Percentiles rank a stretch among this genome's conserved stretches.
Conservation (phyloP, 2,797 vertebrate species). For the Coracias cyanogaster region DNA sequence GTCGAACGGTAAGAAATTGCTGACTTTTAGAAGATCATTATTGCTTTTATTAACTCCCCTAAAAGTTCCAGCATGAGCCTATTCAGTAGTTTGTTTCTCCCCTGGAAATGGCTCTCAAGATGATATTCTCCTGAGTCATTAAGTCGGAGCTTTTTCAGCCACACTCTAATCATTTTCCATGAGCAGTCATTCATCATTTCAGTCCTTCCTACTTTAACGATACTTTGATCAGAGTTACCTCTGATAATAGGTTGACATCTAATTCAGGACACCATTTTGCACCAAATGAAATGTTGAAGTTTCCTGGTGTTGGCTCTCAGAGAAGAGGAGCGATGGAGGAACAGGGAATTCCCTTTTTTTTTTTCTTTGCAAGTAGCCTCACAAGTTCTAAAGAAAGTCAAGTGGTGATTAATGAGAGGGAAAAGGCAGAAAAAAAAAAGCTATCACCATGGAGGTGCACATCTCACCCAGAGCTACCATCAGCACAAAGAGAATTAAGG, state of each 20-base stretch:
- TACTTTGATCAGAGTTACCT: background rate
- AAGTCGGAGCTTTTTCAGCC: background rate
- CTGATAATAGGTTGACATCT: background rate
- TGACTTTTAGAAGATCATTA: conserved; percentile 14
- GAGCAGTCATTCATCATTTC: conserved; percentile 17
- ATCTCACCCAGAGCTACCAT: background rate
- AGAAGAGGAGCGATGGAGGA: background rate
- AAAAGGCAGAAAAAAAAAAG: background rate
- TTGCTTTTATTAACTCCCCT: conserved; percentile 41
- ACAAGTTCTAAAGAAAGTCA: background rate
- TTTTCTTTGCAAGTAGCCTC: background rate
- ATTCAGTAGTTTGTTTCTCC: background rate
- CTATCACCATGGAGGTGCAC: fast-evolving
- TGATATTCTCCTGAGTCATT: conserved; percentile 33
- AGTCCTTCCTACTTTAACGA: background rate
- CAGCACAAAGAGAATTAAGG: background rate
- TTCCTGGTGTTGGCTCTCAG: background rate
- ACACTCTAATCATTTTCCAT: background rate
- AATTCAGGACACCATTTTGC: background rate
- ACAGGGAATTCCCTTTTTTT: background rate
- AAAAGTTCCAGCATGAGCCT: conserved; percentile 2
- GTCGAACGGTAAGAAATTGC: conserved; percentile 17
- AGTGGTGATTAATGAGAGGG: background rate
- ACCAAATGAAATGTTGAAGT: background rate
- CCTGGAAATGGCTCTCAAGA: background rate